These are phyloP conservation scores for Gasterosteus aculeatus DNA, from an alignment of 2,113 vertebrate genomes.

Conservation along the genomic window DNA sequence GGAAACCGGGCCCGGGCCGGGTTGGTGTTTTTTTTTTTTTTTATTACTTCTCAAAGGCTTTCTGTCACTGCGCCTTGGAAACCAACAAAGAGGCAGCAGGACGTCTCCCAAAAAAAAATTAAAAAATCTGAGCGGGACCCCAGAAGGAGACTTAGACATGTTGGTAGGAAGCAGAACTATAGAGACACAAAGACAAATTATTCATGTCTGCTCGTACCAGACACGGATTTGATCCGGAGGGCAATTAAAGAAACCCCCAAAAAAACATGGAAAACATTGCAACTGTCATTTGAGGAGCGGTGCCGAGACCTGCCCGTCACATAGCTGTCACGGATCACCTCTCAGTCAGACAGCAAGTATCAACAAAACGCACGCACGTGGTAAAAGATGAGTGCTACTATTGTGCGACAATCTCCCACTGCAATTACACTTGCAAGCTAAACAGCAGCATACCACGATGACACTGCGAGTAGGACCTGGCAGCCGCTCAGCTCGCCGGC, in stretches of 20 bases:
- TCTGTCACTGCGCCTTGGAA: constrained; percentile 26
- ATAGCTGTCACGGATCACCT: constrained; percentile 38
- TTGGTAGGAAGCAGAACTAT: not conserved
- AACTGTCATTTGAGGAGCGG: constrained; percentile 44
- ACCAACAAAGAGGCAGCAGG: not conserved
- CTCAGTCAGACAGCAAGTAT: constrained; percentile 47
- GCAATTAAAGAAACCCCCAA: not conserved
- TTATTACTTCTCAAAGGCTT: constrained; percentile 48
- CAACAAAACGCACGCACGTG: constrained; percentile 46
- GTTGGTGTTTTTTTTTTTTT: constrained; percentile 53
- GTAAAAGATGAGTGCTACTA: constrained; percentile 58
- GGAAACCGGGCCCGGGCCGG: constrained; percentile 26
- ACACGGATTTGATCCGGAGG: constrained; percentile 3
- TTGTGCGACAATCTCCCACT: constrained; percentile 64
- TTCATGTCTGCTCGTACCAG: not conserved
- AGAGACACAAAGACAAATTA: not conserved
- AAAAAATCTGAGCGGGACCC: not conserved
- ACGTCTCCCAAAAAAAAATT: not conserved
- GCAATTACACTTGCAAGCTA: constrained; percentile 61
- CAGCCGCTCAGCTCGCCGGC: constrained; percentile 25
- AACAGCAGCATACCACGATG: constrained; percentile 72
- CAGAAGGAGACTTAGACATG: not conserved
- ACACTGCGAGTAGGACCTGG: constrained; percentile 58
- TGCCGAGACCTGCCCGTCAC: constrained; percentile 61
- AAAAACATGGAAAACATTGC: not conserved